These are phyloP conservation scores for Thoracochromis brauschi DNA, from an alignment of 2,113 vertebrate species.

Conservation along the genomic window DNA sequence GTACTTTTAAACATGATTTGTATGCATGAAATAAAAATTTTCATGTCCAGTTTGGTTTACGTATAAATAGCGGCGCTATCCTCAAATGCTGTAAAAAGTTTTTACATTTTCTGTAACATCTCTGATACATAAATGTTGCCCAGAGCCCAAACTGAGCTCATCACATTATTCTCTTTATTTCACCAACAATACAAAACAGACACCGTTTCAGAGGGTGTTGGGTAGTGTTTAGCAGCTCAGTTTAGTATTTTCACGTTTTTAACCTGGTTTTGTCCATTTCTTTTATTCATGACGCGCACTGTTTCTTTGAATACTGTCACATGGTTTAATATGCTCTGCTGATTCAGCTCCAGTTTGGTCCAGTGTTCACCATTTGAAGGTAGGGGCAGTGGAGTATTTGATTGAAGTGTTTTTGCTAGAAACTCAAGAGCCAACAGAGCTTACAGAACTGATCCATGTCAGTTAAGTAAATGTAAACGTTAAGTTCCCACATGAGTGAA, in stretches of 20 bases:
- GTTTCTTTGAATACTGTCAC: background rate
- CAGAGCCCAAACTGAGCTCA: background rate
- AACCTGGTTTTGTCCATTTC: background rate
- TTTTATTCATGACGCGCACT: background rate
- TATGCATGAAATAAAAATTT: rapidly evolving
- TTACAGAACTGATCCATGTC: background rate
- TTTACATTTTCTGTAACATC: background rate
- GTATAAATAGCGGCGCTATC: background rate
- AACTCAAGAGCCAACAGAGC: background rate
- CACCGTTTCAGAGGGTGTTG: background rate
- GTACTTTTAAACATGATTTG: background rate
- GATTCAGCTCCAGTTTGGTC: background rate
- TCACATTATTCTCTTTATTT: background rate
- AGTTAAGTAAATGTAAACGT: background rate
- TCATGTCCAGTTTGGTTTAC: background rate
- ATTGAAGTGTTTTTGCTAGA: background rate
- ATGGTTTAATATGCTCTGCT: background rate
- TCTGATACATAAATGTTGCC: background rate
- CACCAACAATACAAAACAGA: background rate
- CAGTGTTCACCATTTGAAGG: background rate
- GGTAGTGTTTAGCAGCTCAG: background rate
- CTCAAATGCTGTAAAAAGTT: background rate
- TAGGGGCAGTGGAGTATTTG: background rate
- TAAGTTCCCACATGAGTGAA: background rate
- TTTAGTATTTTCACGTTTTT: background rate